Conservation (phyloP, 2,113 vertebrate genomes). For the Psilopsiagon aymara region DNA sequence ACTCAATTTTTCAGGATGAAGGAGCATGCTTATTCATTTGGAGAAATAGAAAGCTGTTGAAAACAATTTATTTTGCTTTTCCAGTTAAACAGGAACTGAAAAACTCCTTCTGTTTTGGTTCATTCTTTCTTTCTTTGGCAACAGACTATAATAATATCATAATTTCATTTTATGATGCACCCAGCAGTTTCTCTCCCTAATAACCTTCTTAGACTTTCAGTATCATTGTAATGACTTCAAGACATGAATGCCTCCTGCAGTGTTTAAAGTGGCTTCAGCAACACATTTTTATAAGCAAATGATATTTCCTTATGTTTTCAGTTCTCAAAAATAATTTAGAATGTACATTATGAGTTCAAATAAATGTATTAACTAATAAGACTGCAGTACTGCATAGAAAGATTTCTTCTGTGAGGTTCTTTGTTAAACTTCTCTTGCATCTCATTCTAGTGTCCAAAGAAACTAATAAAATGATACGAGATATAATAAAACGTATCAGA, state of each 20-base stretch:
- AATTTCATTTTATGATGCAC: slow-evolving; percentile 51
- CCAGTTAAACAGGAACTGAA: not conserved
- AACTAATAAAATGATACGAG: not conserved
- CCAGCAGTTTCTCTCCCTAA: slow-evolving; percentile 9
- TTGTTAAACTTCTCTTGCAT: slow-evolving; percentile 1
- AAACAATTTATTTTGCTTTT: slow-evolving; percentile 17
- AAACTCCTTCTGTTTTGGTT: slow-evolving; percentile 1
- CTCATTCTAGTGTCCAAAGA: not conserved
- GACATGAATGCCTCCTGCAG: slow-evolving; percentile 22
- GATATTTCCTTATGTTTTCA: not conserved
- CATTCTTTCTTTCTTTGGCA: slow-evolving; percentile 19
- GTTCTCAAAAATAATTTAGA: not conserved
- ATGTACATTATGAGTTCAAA: not conserved
- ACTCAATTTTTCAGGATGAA: slow-evolving; percentile 8
- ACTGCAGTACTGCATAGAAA: not conserved
- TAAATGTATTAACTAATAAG: slow-evolving; percentile 17
- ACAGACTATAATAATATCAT: slow-evolving; percentile 34
- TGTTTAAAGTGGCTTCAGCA: slow-evolving; percentile 26
- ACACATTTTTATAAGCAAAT: slow-evolving; percentile 20
- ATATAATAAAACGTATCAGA: slow-evolving; percentile 1
- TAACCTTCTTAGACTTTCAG: not conserved
- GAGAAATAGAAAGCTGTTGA: slow-evolving; percentile 14
- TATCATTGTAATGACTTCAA: slow-evolving; percentile 34
- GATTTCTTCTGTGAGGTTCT: not conserved
- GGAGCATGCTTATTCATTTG: not conserved